Conservation (phyloP, 2,888 invertebrate species). For the Rotaria socialis region DNA sequence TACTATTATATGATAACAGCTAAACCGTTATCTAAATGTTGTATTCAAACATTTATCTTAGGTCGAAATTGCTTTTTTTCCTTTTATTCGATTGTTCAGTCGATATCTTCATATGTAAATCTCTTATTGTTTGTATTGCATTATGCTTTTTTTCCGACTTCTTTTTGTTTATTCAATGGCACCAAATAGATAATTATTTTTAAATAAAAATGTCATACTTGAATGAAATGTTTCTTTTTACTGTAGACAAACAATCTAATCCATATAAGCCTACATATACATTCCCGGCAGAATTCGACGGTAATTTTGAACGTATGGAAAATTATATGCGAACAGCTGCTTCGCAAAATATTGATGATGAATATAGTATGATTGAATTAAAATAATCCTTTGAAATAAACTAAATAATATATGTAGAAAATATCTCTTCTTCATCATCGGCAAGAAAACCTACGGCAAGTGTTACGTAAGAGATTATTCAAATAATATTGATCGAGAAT, state of each 20-base stretch:
- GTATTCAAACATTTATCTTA: background rate
- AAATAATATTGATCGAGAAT: no score
- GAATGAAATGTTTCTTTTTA: background rate
- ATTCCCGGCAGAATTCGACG: background rate
- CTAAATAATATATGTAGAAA: background rate
- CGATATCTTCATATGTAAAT: background rate
- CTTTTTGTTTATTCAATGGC: background rate
- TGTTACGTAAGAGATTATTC: background rate
- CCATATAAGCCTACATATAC: conserved; percentile 34
- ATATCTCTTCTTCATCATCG: background rate
- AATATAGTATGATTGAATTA: background rate
- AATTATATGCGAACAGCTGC: background rate
- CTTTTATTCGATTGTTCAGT: background rate
- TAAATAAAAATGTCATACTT: background rate
- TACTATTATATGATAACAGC: background rate
- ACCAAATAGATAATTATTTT: background rate
- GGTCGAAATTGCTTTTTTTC: background rate
- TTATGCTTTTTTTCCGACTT: background rate
- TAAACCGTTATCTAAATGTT: background rate
- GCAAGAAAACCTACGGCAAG: background rate
- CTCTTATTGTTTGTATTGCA: background rate
- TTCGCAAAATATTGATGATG: background rate
- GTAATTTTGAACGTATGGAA: conserved; percentile 25
- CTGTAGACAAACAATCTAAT: background rate
- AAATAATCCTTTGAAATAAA: no score